phyloP scores from a whole-genome alignment of 92 coral and sea anemone genomes.

The Parazoanthus atlanticus region DNA sequence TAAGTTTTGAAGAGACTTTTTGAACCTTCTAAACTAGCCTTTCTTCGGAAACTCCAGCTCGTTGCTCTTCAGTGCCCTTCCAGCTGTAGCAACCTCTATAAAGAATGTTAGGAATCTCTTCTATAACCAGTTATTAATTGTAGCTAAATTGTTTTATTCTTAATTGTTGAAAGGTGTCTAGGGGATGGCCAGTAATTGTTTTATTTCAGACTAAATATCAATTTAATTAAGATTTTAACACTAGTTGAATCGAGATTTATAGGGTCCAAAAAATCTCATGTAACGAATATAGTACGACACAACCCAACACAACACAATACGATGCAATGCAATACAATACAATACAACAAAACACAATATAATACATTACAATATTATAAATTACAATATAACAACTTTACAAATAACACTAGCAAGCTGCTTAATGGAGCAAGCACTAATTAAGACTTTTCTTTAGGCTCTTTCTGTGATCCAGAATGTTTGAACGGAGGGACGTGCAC shows the following conservation, averaged over 20 bases:
- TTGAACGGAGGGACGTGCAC: constrained; percentile 62
- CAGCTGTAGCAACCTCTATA: background rate
- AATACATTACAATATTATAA: too few species aligned
- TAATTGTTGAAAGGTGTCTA: background rate
- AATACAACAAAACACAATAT: too few species aligned
- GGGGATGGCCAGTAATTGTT: background rate
- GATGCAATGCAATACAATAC: too few species aligned
- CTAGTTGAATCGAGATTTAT: background rate
- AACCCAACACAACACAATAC: too few species aligned
- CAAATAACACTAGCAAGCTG: background rate
- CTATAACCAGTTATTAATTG: background rate
- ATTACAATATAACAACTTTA: too few species aligned
- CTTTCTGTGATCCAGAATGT: constrained; percentile 66
- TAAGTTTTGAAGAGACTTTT: background rate
- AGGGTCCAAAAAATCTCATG: background rate
- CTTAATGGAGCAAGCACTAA: background rate
- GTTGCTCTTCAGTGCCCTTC: background rate
- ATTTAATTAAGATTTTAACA: background rate
- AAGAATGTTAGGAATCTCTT: background rate
- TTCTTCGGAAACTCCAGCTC: background rate
- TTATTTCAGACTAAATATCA: background rate
- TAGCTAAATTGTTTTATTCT: too few species aligned
- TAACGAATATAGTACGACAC: background rate
- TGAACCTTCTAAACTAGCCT: background rate
- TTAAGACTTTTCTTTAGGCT: constrained; percentile 8